phyloP scores from a whole-genome alignment of 2,113 vertebrate genomes.

The Myrmophylax atrothorax region DNA sequence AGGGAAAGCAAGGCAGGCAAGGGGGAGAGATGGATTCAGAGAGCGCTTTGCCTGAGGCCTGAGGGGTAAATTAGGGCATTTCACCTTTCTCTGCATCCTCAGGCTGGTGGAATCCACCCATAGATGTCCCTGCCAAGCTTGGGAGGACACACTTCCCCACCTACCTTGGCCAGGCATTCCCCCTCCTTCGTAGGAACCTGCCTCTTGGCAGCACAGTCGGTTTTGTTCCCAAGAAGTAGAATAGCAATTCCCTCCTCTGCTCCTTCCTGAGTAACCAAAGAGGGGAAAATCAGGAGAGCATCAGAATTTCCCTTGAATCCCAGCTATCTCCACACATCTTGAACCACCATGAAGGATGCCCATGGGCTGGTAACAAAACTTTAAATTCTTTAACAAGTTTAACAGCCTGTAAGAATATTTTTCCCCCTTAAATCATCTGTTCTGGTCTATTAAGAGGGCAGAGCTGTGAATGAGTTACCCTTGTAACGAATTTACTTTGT shows the following conservation, averaged over 20 bases:
- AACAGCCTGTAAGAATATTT: neutral
- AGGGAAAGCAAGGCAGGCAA: neutral
- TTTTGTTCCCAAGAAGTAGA: conserved; percentile 93
- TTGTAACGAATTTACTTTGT: neutral
- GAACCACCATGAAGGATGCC: neutral
- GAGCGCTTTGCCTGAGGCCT: neutral
- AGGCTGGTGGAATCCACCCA: neutral
- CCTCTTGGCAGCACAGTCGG: conserved; percentile 74
- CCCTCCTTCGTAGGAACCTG: conserved; percentile 78
- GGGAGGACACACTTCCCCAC: neutral
- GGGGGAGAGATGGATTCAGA: neutral
- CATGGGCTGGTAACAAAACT: neutral
- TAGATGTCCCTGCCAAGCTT: rapidly evolving
- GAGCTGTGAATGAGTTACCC: neutral
- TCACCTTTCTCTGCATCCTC: neutral
- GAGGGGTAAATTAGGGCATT: neutral
- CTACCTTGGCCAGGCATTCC: conserved; percentile 83
- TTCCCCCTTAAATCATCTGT: neutral
- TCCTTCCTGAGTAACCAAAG: conserved; percentile 75
- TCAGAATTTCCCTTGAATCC: neutral
- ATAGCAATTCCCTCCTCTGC: conserved; percentile 70
- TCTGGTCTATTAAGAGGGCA: neutral
- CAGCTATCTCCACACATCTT: neutral
- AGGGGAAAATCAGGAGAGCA: neutral
- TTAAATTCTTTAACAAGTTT: neutral